Evolutionary conservation across 2,888 invertebrate genomes (phyloP).

Genomic region (Drosophila anceps): DNA sequence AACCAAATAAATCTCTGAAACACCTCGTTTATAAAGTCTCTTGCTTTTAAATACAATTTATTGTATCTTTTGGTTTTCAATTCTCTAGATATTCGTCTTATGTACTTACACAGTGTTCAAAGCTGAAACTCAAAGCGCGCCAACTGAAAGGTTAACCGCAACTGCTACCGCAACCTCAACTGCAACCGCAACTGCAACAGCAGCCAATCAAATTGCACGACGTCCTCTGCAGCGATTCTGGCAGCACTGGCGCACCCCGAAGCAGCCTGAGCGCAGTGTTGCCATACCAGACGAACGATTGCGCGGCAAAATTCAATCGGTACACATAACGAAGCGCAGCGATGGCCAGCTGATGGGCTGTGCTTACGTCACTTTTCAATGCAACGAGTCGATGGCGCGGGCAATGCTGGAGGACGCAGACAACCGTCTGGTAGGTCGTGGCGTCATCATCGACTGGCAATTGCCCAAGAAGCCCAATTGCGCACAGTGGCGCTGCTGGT

Average conservation of each 20-base stretch:
- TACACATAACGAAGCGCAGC: slow-evolving; percentile 44
- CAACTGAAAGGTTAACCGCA: not conserved
- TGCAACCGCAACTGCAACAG: not conserved
- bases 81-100: slow-evolving; percentile 41
- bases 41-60: not conserved
- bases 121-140: not conserved
- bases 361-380: slow-evolving; percentile 56
- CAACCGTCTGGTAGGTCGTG: slow-evolving; percentile 40
- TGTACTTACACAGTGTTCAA: slow-evolving; percentile 53
- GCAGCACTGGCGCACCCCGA: slow-evolving; percentile 38
- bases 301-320: slow-evolving; percentile 48
- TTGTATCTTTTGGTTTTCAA: slow-evolving; percentile 17
- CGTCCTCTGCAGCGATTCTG: slow-evolving; percentile 37
- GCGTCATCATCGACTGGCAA: slow-evolving; percentile 49
- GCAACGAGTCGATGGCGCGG: slow-evolving; percentile 26
- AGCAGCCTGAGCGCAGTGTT: not conserved
- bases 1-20: not conserved
- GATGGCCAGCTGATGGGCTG: slow-evolving; percentile 54
- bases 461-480: slow-evolving; percentile 24
- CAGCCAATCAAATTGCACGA: not conserved
- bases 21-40: not conserved
- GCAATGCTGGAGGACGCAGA: slow-evolving; percentile 31
- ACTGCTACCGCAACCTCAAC: not conserved
- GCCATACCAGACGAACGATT: slow-evolving; percentile 21
- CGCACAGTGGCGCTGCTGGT: slow-evolving; percentile 56